Evolutionary conservation across 2,797 vertebrate species (phyloP), one percentile per base, ranked within the genome.

Genomic region (Botia kubotai): DNA sequence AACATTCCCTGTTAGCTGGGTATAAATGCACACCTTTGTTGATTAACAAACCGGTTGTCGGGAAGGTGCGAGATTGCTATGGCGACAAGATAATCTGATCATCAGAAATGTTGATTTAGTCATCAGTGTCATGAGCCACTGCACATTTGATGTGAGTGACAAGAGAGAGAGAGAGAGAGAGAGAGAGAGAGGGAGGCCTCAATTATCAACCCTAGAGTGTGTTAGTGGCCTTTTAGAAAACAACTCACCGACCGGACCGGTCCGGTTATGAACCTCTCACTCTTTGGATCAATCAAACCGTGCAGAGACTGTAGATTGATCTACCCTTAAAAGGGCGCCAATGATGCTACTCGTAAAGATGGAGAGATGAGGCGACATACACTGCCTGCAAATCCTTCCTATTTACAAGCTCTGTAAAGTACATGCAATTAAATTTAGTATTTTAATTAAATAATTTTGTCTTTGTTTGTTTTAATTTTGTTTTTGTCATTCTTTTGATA

Each of bases 61-160:
- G 43, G 75, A 60, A 77, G 12, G 70, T 83, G 72, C 50, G 57
- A 82, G 72, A 65, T 85, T 88, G 88, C 85, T 84, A 88, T 88
- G 90, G 91, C 92, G 92, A 94, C 92, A 92, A 90, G 90, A 93
- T 93, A 94, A 94, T 94, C 91, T 92, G 91, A 93, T 92, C 89
- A 89, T 93, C 92, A 91, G 90, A 90, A 94, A 92, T 93, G 89
- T 92, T 91, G 90, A 90, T 89, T 86, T 89, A 89, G 86, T 91
- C 87, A 85, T 92, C 92, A 89, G 89, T 63, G 89, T 88, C 90
- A 88, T 93, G 91, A 94, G 91, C 86, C 90, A 94, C 89, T 89
- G 89, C 86, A 68, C 89, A 29, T 86, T 88, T 94, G 89, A 93
- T 94, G 86, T 86, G 75, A 88, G 84, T 90, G 14, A 16, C 53